These are phyloP conservation scores for Nymphalis urticae DNA, from an alignment of 2,888 invertebrate species.

Conservation along the genomic window DNA sequence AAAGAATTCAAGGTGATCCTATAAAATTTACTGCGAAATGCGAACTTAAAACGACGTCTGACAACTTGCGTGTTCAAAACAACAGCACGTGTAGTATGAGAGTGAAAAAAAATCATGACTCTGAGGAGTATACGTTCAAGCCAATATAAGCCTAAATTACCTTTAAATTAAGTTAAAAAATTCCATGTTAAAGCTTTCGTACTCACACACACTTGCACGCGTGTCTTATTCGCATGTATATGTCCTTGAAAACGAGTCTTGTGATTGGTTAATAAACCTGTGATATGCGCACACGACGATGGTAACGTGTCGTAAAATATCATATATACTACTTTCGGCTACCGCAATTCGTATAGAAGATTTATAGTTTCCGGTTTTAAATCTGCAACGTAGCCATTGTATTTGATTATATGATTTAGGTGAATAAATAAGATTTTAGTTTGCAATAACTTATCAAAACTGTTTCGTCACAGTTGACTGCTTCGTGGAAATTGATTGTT, in stretches of 20 bases:
- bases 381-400: conserved; percentile 28
- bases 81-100: conserved; percentile 32
- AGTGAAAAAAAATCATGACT: conserved; percentile 14
- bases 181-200: conserved; percentile 22
- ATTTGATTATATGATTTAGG: conserved; percentile 16
- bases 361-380: conserved; percentile 36
- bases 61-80: conserved; percentile 47
- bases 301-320: conserved; percentile 37
- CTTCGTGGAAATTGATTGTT: conserved; percentile 23
- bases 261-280: conserved; percentile 44
- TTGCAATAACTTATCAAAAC: conserved; percentile 21
- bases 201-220: conserved; percentile 17
- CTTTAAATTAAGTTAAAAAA: conserved; percentile 18
- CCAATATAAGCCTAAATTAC: conserved; percentile 27
- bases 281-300: conserved; percentile 40
- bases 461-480: conserved; percentile 20
- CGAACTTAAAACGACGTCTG: conserved; percentile 34
- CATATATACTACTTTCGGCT: conserved; percentile 32
- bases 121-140: conserved; percentile 20
- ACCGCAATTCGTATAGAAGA: conserved; percentile 36
- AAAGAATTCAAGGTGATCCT: conserved; percentile 34
- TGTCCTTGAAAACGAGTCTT: conserved; percentile 45
- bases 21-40: conserved; percentile 21
- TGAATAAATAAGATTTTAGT: conserved; percentile 7
- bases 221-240: conserved; percentile 12